phyloP scores from a whole-genome alignment of 2,113 vertebrate species.

The Setophaga kirtlandii region DNA sequence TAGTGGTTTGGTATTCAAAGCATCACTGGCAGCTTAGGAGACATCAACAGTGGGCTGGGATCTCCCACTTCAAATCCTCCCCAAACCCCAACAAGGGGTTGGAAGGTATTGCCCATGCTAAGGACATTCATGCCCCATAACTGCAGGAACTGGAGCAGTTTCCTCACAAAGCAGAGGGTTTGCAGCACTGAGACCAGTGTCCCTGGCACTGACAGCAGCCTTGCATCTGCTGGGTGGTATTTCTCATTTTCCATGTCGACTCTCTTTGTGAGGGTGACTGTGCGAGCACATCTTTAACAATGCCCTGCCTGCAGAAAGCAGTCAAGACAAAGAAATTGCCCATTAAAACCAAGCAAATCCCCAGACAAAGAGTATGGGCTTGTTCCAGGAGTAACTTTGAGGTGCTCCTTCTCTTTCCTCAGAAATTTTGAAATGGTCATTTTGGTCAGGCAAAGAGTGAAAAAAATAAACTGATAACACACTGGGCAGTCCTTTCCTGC shows the following conservation, averaged over 20 bases:
- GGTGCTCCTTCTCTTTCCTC: not conserved
- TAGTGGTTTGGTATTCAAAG: not conserved
- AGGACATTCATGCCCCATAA: accelerated
- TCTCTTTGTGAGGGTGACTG: not conserved
- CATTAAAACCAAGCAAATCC: not conserved
- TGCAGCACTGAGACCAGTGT: not conserved
- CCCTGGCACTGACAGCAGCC: not conserved
- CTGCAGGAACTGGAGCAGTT: not conserved
- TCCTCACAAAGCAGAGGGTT: not conserved
- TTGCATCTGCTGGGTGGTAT: not conserved
- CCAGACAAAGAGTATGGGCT: not conserved
- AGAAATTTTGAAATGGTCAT: not conserved
- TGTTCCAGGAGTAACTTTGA: not conserved
- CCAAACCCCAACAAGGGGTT: not conserved
- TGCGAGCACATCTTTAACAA: not conserved
- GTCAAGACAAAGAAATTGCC: not conserved
- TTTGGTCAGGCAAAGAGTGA: not conserved
- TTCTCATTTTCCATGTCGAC: accelerated
- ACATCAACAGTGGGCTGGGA: not conserved
- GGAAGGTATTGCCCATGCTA: accelerated
- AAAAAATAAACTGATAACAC: conserved; percentile 14
- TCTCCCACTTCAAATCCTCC: not conserved
- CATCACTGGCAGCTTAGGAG: not conserved
- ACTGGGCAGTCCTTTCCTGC: not conserved
- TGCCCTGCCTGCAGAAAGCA: not conserved